Conservation (phyloP, 2,113 vertebrate species). For the Erythrocercus mccallii region DNA sequence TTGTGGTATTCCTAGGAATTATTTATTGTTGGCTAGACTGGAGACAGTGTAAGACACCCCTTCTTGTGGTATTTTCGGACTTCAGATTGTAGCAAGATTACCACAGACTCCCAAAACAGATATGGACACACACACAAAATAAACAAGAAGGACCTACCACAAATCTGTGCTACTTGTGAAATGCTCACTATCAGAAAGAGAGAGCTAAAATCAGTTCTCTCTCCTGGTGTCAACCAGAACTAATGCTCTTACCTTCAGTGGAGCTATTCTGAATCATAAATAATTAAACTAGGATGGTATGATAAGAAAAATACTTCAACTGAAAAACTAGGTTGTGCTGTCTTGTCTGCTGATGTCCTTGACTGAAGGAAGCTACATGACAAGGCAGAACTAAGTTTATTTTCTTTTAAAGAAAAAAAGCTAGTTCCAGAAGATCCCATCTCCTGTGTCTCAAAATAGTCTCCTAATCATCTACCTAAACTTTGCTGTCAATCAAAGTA, state of each 20-base stretch:
- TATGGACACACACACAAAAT: neutral
- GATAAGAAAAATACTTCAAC: rapidly evolving
- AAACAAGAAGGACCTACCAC: constrained; percentile 10
- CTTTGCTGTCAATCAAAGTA: neutral
- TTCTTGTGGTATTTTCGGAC: constrained; percentile 40
- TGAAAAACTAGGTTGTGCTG: neutral
- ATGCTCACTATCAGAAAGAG: neutral
- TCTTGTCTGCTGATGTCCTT: neutral
- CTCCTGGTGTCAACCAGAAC: neutral
- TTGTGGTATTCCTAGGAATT: neutral
- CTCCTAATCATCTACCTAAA: neutral
- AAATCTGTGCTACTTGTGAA: neutral
- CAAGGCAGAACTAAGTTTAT: neutral
- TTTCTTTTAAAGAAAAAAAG: neutral
- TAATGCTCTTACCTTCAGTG: neutral
- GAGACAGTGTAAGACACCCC: neutral
- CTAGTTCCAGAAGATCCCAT: neutral
- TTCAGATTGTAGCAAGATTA: neutral
- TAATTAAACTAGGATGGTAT: neutral
- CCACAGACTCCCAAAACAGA: neutral
- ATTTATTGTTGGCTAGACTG: neutral
- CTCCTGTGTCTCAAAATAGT: neutral
- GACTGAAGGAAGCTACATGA: neutral
- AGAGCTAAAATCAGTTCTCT: neutral
- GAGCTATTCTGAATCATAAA: neutral